phyloP scores from a whole-genome alignment of 30 jellyfish, hydroid and myxozoan species.

The Aurelia sp. region DNA sequence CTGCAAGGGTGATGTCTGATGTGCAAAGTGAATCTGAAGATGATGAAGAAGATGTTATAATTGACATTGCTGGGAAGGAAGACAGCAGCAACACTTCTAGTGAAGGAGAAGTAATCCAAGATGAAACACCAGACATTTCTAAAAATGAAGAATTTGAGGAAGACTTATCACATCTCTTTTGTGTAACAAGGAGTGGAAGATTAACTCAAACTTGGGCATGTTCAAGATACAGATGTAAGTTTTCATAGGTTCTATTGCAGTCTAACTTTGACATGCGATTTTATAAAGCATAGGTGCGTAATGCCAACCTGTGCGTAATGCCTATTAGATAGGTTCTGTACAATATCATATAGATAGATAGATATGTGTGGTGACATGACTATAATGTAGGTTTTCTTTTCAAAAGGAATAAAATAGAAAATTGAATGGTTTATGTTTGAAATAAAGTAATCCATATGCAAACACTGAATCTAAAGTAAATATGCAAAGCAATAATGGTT shows the following conservation, averaged over 20 bases:
- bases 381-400: background rate
- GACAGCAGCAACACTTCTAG: constrained; percentile 25
- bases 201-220: constrained; percentile 42
- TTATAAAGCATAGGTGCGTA: too few species aligned
- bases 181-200: constrained; percentile 36
- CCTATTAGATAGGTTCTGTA: background rate
- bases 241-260: background rate
- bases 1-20: background rate
- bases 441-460: background rate
- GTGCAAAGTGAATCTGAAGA: background rate
- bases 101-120: constrained; percentile 21
- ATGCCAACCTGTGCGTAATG: background rate
- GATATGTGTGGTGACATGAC: background rate
- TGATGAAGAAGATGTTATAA: constrained; percentile 11
- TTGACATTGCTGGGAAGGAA: constrained; percentile 9
- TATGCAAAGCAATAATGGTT: too few species aligned
- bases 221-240: constrained; percentile 1
- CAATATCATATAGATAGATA: background rate
- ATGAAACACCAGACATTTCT: constrained; percentile 21
- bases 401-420: background rate
- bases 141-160: constrained; percentile 32
- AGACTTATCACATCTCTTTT: constrained; percentile 31
- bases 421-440: background rate
- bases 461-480: background rate
- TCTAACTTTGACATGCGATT: background rate